These are phyloP conservation scores for Caenorhabditis becei DNA, from an alignment of 2,888 invertebrate species.

Conservation along the genomic window DNA sequence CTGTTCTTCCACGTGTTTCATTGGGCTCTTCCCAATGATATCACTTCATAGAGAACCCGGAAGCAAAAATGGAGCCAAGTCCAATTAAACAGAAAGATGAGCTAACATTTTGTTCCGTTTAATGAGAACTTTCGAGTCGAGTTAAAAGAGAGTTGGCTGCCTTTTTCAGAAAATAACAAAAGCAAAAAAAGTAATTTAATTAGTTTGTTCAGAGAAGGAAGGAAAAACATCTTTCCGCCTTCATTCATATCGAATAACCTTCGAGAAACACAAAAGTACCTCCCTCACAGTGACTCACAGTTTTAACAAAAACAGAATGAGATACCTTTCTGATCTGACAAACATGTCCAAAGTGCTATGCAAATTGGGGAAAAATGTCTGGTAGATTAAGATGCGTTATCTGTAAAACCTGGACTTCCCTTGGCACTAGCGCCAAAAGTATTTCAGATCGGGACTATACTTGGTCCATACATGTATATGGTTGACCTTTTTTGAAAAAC, in stretches of 20 bases:
- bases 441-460: no score
- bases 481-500: no score
- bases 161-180: neutral
- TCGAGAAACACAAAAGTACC: neutral
- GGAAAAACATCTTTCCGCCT: neutral
- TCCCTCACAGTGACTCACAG: neutral
- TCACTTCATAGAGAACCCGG: neutral
- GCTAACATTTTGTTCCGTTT: neutral
- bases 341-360: no score
- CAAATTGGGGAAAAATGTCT: no score
- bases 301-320: neutral
- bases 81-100: neutral
- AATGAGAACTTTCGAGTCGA: neutral
- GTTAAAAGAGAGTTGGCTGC: neutral
- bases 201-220: neutral
- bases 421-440: no score
- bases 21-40: neutral
- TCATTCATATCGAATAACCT: neutral
- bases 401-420: no score
- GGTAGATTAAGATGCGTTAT: no score
- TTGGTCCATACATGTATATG: no score
- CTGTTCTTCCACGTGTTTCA: neutral
- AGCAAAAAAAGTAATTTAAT: neutral
- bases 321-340: neutral
- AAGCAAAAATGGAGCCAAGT: neutral